These are phyloP conservation scores for Drosophila cognata DNA, from an alignment of 2,888 invertebrate genomes.

Conservation along the genomic window DNA sequence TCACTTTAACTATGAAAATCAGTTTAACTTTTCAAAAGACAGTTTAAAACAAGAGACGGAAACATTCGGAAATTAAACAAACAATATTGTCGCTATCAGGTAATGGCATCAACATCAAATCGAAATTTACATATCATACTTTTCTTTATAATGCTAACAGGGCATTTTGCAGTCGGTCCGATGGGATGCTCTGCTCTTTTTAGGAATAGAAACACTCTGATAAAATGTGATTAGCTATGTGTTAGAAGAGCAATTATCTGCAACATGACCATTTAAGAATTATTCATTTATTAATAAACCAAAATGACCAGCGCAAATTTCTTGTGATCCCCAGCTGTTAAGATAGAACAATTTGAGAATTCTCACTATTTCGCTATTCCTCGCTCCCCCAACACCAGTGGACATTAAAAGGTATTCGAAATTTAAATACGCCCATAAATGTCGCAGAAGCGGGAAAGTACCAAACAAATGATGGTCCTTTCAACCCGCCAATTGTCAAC, in stretches of 20 bases:
- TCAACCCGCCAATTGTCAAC: constrained; percentile 68
- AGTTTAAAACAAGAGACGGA: background rate
- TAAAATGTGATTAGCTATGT: background rate
- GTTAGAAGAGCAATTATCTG: background rate
- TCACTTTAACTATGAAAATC: background rate
- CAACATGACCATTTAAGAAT: background rate
- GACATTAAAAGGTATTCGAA: constrained; percentile 66
- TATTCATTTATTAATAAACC: background rate
- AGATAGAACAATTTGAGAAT: background rate
- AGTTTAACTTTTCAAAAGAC: background rate
- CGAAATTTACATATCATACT: background rate
- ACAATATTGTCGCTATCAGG: background rate
- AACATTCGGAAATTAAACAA: background rate
- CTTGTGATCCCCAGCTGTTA: background rate
- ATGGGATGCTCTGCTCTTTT: background rate
- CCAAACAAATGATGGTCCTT: constrained; percentile 67
- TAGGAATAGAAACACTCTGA: background rate
- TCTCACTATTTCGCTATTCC: background rate
- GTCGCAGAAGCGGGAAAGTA: constrained; percentile 50
- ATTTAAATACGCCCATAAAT: constrained; percentile 66
- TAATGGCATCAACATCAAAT: background rate
- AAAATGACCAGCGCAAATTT: background rate
- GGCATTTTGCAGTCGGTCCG: background rate
- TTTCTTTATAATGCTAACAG: background rate
- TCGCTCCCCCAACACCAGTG: constrained; percentile 7